Evolutionary conservation across 2,888 invertebrate genomes (phyloP).

Genomic region (Caenorhabditis auriculariae): DNA sequence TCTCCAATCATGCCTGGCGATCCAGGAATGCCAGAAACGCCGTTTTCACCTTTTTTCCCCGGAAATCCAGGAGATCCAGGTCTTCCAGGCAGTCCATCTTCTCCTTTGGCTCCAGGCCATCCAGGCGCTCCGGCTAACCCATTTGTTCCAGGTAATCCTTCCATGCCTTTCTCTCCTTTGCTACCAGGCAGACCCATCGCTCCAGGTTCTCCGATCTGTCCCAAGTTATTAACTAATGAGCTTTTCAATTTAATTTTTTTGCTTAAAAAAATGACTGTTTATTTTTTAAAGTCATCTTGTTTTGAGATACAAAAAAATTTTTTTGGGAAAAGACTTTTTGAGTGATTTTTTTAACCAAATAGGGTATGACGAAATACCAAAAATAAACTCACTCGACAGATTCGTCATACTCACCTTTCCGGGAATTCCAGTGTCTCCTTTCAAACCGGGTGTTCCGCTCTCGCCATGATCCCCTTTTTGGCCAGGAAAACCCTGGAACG

Average conservation of each 20-base stretch:
- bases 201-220: slow-evolving; percentile 41
- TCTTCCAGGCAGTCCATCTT: slow-evolving; percentile 50
- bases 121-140: slow-evolving; percentile 48
- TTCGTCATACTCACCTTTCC: slow-evolving; percentile 24
- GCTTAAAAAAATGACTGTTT: too few species aligned
- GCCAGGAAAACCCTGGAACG: slow-evolving; percentile 48
- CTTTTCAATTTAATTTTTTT: not conserved
- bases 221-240: too few species aligned
- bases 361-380: not conserved
- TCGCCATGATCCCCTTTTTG: slow-evolving; percentile 46
- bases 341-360: not conserved
- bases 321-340: too few species aligned
- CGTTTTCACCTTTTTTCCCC: slow-evolving; percentile 45
- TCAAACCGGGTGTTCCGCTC: slow-evolving; percentile 42
- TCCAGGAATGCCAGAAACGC: slow-evolving; percentile 38
- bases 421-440: slow-evolving; percentile 50
- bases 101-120: slow-evolving; percentile 54
- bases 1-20: slow-evolving; percentile 48
- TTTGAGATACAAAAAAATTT: not conserved
- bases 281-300: too few species aligned
- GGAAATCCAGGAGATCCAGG: slow-evolving; percentile 56
- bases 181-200: slow-evolving; percentile 35
- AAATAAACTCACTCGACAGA: not conserved
- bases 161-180: slow-evolving; percentile 50
- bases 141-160: slow-evolving; percentile 46